Evolutionary conservation across 1,140 invertebrate genomes (phyloP).

Genomic region (Macrosteles quadrilineatus): DNA sequence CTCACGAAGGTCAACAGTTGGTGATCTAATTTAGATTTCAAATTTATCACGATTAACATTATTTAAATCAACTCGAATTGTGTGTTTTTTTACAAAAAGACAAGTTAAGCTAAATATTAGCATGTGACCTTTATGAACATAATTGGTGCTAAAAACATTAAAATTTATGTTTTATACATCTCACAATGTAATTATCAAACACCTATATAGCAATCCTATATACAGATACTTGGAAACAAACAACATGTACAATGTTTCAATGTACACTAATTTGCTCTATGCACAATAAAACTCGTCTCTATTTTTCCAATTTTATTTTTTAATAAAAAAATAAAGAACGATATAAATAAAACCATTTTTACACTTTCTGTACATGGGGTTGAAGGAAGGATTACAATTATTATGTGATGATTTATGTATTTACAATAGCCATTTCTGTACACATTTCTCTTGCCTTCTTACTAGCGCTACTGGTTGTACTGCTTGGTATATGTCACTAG

Average conservation of each 20-base stretch:
- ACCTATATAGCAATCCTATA: background rate
- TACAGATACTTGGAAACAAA: slow-evolving; percentile 7
- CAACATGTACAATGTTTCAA: slow-evolving; percentile 4
- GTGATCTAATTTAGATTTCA: no score
- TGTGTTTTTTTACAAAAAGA: no score
- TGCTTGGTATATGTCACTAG: background rate
- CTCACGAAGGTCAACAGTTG: no score
- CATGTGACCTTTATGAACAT: no score
- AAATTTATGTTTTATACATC: no score
- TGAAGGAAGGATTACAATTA: slow-evolving; percentile 1
- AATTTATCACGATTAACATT: no score
- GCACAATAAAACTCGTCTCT: slow-evolving; percentile 19
- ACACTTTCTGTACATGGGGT: slow-evolving; percentile 21
- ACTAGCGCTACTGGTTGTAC: slow-evolving; percentile 10
- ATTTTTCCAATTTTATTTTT: slow-evolving; percentile 24
- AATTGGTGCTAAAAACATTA: no score
- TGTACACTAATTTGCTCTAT: slow-evolving; percentile 16
- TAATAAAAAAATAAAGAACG: slow-evolving; percentile 21
- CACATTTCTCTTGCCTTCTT: background rate
- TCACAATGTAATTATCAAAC: no score
- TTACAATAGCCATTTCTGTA: background rate
- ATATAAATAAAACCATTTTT: slow-evolving; percentile 23
- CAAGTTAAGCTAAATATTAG: no score
- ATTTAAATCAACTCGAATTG: no score
- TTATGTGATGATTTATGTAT: slow-evolving; percentile 15